Conservation (phyloP, 2,888 invertebrate genomes). For the Cordylochernes scorpioides region DNA sequence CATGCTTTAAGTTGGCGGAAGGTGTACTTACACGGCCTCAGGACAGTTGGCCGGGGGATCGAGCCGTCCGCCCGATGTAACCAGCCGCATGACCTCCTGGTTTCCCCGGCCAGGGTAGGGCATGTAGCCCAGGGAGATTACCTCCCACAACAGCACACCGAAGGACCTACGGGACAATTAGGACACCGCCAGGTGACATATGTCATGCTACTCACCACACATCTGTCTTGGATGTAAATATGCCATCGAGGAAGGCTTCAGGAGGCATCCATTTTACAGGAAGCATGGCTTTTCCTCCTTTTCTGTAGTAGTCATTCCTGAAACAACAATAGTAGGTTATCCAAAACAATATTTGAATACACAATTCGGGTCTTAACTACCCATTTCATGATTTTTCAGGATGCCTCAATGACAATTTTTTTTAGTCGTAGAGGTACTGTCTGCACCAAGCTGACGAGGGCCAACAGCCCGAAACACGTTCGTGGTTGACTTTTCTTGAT, state of each 20-base stretch:
- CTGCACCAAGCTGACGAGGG: too few relatives aligned
- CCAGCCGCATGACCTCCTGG: slow-evolving; percentile 83
- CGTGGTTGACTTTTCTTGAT: too few relatives aligned
- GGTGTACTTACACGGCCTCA: slow-evolving; percentile 30
- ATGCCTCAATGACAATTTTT: too few relatives aligned
- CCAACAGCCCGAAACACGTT: too few relatives aligned
- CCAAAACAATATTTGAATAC: too few relatives aligned
- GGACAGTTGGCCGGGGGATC: slow-evolving; percentile 45
- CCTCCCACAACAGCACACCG: slow-evolving; percentile 73
- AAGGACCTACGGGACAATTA: slow-evolving; percentile 37
- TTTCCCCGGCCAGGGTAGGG: slow-evolving; percentile 89
- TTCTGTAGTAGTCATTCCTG: slow-evolving; percentile 79
- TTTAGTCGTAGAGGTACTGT: too few relatives aligned
- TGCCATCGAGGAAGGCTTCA: slow-evolving; percentile 77
- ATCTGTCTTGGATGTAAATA: slow-evolving; percentile 89
- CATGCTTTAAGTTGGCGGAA: too few relatives aligned
- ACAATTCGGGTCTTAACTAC: too few relatives aligned
- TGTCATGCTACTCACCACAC: slow-evolving; percentile 42
- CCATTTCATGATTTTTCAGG: too few relatives aligned
- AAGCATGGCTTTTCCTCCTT: slow-evolving; percentile 88
- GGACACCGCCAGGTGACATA: not conserved
- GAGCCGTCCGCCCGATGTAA: slow-evolving; percentile 68
- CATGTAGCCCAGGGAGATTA: slow-evolving; percentile 78
- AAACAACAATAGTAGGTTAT: too few relatives aligned
- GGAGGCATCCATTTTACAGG: slow-evolving; percentile 99